These are phyloP conservation scores for Struthidea cinerea DNA, from an alignment of 2,113 vertebrate species.

Conservation along the genomic window DNA sequence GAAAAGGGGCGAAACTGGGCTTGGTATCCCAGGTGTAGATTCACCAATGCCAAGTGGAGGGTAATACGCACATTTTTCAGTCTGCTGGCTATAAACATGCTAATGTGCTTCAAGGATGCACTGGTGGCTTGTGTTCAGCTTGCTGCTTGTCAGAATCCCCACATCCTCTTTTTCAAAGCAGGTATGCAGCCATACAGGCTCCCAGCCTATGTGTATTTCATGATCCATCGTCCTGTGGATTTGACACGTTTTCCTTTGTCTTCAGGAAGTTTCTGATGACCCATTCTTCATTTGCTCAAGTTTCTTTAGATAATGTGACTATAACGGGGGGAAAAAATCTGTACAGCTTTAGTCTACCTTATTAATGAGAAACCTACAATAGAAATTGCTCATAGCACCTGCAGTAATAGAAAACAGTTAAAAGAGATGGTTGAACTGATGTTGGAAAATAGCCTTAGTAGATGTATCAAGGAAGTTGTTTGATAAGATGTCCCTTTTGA, in stretches of 20 bases:
- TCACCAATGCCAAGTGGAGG: not conserved
- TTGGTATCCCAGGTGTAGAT: not conserved
- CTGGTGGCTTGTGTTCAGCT: not conserved
- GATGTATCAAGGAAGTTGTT: not conserved
- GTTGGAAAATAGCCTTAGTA: not conserved
- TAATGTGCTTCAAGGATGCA: not conserved
- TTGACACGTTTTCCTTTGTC: not conserved
- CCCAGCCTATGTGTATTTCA: not conserved
- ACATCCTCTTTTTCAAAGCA: not conserved
- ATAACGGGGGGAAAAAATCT: not conserved
- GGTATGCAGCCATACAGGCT: not conserved
- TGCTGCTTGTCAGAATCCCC: not conserved
- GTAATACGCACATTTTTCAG: not conserved
- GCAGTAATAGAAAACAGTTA: not conserved
- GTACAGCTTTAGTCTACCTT: not conserved
- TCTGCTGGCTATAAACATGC: not conserved
- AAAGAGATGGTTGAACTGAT: not conserved
- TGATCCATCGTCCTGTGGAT: not conserved
- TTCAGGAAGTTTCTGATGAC: not conserved
- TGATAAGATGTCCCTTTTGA: not conserved
- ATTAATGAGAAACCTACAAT: not conserved
- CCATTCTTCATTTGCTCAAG: not conserved
- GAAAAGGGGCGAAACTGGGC: not conserved
- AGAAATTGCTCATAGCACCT: not conserved
- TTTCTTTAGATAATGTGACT: not conserved